Percentiles rank a stretch among this genome's conserved stretches.
phyloP scores from a whole-genome alignment of 2,113 vertebrate genomes.

The mouse (Mus musculus) region GRCm39 chr6:114972501-114973000 shows the following conservation, averaged over 20 bases:
- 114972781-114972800: background rate
- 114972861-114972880: background rate
- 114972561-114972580: too few relatives aligned
- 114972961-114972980: background rate
- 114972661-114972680: background rate
- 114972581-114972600: too few relatives aligned
- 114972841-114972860: background rate
- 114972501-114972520: too few relatives aligned
- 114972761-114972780: background rate
- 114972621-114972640: background rate
- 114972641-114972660: background rate
- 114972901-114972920: background rate
- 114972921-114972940: background rate
- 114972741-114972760: background rate
- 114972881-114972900: background rate
- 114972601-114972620: background rate
- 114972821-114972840: background rate
- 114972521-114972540: too few relatives aligned
- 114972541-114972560: too few relatives aligned
- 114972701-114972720: background rate
- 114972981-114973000: background rate
- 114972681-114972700: background rate
- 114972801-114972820: background rate
- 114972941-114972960: background rate
- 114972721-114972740: background rate